A percentile compares a stretch with the other conserved stretches of the same genome.
phyloP scores from a whole-genome alignment of 2,797 vertebrate species.

The Sebastes minor region DNA sequence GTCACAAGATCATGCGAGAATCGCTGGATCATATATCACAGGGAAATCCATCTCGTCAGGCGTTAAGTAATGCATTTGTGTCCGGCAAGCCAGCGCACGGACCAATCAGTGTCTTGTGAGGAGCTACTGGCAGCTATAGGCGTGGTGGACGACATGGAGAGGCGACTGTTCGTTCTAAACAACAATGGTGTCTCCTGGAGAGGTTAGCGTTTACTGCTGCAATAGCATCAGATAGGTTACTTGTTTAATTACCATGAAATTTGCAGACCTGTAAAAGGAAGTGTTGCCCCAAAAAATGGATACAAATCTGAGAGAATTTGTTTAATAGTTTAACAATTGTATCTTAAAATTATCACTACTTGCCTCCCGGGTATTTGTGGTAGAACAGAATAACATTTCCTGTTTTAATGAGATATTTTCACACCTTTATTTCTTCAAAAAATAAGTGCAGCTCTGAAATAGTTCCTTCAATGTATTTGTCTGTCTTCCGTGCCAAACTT shows the following conservation, averaged over 20 bases:
- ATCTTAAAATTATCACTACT: background rate
- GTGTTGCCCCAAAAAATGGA: background rate
- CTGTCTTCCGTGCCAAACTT: slow-evolving; percentile 5
- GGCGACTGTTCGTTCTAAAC: no score
- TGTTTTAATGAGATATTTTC: background rate
- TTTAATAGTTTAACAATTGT: background rate
- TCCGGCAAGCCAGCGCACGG: no score
- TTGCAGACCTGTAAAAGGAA: rapidly evolving
- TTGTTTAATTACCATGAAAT: no score
- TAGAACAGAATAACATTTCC: background rate
- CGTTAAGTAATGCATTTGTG: no score
- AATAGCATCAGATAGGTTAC: no score
- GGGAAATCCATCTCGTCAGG: no score
- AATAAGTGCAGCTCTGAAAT: slow-evolving; percentile 6
- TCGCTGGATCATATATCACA: no score
- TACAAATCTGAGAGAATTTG: background rate
- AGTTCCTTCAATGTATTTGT: background rate
- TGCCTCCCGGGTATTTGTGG: background rate
- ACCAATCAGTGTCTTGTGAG: no score
- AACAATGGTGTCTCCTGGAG: no score
- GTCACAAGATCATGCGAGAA: no score
- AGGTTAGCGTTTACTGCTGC: no score
- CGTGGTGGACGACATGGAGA: no score
- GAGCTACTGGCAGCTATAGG: rapidly evolving
- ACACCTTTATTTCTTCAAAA: background rate